These are phyloP conservation scores for Lycia hirtaria DNA, from an alignment of 2,888 invertebrate species.

Conservation along the genomic window DNA sequence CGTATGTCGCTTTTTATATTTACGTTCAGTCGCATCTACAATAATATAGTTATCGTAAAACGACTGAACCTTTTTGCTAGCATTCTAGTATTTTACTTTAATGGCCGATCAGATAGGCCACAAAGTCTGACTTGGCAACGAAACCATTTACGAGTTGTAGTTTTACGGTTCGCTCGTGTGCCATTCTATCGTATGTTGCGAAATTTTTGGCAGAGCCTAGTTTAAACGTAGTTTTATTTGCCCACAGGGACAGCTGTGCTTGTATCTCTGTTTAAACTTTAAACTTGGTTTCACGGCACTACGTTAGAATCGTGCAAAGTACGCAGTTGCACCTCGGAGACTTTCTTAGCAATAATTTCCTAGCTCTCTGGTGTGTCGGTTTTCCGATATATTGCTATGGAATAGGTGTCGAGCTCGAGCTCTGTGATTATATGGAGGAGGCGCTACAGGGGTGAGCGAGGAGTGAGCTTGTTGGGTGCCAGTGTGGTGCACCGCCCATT, in stretches of 20 bases:
- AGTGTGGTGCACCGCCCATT: slow-evolving; percentile 59
- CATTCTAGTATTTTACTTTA: slow-evolving; percentile 5
- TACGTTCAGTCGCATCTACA: no score
- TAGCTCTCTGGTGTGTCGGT: slow-evolving; percentile 32
- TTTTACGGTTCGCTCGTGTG: slow-evolving; percentile 13
- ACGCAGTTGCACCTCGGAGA: slow-evolving; percentile 14
- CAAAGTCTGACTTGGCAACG: slow-evolving; percentile 20
- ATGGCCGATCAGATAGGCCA: slow-evolving; percentile 17
- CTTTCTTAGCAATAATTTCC: slow-evolving; percentile 34
- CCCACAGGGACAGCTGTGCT: slow-evolving; percentile 12
- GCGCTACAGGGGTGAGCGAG: slow-evolving; percentile 58
- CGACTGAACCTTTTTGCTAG: slow-evolving; percentile 3
- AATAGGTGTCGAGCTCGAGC: slow-evolving; percentile 73
- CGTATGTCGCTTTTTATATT: no score
- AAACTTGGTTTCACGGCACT: not conserved
- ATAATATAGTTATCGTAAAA: not conserved
- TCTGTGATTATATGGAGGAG: slow-evolving; percentile 75
- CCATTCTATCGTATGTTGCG: slow-evolving; percentile 3
- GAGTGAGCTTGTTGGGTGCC: slow-evolving; percentile 67
- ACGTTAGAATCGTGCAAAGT: not conserved
- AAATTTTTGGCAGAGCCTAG: slow-evolving; percentile 21
- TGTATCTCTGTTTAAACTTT: slow-evolving; percentile 12
- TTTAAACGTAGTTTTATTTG: slow-evolving; percentile 24
- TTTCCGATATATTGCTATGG: slow-evolving; percentile 56
- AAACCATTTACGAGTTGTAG: slow-evolving; percentile 17